phyloP scores from a whole-genome alignment of 2,113 vertebrate genomes.

The Scolopax mira region DNA sequence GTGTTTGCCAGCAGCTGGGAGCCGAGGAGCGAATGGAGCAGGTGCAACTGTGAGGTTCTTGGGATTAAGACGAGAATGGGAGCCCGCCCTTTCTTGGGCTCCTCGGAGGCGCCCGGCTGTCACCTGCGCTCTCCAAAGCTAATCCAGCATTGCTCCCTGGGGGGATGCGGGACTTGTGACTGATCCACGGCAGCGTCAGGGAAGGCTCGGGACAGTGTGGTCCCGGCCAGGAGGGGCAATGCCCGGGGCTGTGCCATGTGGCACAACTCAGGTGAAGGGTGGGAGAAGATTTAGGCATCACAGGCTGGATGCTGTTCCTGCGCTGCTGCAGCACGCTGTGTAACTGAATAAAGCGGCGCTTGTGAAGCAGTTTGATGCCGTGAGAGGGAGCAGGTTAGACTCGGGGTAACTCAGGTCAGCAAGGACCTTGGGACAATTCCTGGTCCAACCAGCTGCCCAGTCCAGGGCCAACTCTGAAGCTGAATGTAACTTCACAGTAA shows the following conservation, averaged over 20 bases:
- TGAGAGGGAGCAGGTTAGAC: not conserved
- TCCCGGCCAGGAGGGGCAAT: not conserved
- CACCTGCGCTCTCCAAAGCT: not conserved
- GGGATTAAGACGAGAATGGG: not conserved
- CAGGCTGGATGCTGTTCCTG: not conserved
- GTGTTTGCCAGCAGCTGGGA: not conserved
- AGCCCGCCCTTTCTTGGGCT: not conserved
- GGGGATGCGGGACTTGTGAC: not conserved
- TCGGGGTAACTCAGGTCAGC: not conserved
- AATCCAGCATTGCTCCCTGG: accelerated
- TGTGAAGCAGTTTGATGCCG: not conserved
- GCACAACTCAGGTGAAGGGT: accelerated
- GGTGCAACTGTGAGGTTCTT: not conserved
- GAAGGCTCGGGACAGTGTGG: accelerated
- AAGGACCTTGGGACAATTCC: not conserved
- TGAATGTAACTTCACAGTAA: not conserved
- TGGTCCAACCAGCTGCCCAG: not conserved
- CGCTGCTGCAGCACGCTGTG: not conserved
- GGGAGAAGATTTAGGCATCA: not conserved
- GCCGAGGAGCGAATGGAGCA: not conserved
- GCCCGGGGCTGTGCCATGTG: not conserved
- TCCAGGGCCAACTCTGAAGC: not conserved
- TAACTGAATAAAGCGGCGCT: accelerated
- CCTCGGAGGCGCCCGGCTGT: not conserved
- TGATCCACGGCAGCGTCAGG: not conserved